Evolutionary conservation across 2,888 invertebrate species (phyloP), one percentile per base, ranked within the genome.

Genomic region (Troglohyphantes excavatus): DNA sequence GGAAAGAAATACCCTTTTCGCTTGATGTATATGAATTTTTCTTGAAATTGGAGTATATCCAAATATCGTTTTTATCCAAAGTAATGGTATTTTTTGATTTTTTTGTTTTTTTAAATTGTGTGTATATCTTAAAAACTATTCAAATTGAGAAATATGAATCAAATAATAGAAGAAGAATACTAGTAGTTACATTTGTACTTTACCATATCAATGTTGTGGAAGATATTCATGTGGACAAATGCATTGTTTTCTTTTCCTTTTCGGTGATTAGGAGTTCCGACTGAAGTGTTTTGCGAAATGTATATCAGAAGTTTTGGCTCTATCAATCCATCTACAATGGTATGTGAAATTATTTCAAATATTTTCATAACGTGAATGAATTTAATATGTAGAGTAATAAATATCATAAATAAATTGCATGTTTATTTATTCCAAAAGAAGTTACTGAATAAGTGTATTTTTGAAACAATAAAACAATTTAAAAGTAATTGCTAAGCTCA

Each of bases 241-340:
- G 19, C 33, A 46, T 23, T 68, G 6, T 61, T 70, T 76, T 59
- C 17, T 59, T 11, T 61, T 61, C 68, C 39, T 33, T 46, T 90
- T 70, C 68, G 17, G 61, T 88, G 59, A 21, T n/a, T 75, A 92
- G 92, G 92, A 29, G 91, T 76, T 7, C 92, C 92, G 23, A 92
- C 92, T 19, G 83, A 84, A 46, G 92, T 92, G n/a, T 73, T 70
- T 21, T 91, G 92, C 65, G 91, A 92, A 75, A 91, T 92, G 78
- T 92, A 92, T 72, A 91, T 92, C 27, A 89, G 92, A 72, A 92
- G 92, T 61, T 92, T 92, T 75, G 92, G 92, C 9, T 92, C 92
- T 1, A 92, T 92, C 72, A 92, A 92, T 79, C 92, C 92, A 11
- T 92, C 91, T 46, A 92, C 92, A n/a, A 92, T 92, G 92, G 92